Evolutionary conservation across 2,113 vertebrate genomes (phyloP).

Genomic region (Lophura nycthemera): DNA sequence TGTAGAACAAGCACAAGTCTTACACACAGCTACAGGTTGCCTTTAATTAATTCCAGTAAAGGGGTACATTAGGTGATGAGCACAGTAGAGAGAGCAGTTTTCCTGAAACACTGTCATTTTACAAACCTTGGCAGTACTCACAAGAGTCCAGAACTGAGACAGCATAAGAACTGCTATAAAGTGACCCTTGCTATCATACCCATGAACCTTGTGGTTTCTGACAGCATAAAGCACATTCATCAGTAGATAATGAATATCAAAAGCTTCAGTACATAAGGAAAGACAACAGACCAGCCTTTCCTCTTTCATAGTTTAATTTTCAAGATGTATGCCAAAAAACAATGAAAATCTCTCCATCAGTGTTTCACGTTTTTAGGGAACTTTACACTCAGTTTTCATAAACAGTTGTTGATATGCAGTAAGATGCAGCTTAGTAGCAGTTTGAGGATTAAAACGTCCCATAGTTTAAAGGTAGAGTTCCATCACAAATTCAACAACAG

Average conservation of each 20-base stretch:
- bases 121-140: background rate
- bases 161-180: background rate
- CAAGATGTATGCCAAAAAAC: background rate
- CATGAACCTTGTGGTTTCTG: rapidly evolving
- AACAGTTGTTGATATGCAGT: background rate
- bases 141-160: background rate
- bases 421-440: background rate
- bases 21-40: background rate
- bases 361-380: background rate
- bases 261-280: background rate
- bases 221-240: background rate
- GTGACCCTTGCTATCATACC: background rate
- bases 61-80: background rate
- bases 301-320: background rate
- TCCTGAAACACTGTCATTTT: background rate
- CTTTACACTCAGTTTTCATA: background rate
- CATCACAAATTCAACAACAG: background rate
- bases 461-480: background rate
- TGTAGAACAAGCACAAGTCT: background rate
- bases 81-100: background rate
- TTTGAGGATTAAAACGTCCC: background rate
- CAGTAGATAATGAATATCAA: background rate
- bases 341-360: background rate
- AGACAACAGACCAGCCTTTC: background rate
- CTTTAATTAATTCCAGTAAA: background rate